Evolutionary conservation across 2,113 vertebrate genomes (phyloP).

Genomic region (Hemicordylus capensis): DNA sequence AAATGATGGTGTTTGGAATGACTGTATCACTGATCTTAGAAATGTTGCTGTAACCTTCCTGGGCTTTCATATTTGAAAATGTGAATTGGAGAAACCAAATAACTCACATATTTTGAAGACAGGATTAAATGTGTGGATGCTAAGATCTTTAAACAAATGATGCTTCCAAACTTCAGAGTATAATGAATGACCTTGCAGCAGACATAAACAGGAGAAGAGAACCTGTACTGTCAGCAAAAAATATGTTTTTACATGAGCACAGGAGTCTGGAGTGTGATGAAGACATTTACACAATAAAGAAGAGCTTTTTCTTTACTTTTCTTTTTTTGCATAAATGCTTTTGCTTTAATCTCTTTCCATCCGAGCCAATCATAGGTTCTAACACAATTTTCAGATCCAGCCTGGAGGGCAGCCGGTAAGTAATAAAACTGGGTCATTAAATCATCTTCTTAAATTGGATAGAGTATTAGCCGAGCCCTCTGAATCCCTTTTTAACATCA

Average conservation of each 20-base stretch:
- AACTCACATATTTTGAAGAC: neutral
- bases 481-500: conserved; percentile 4
- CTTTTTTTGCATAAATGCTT: neutral
- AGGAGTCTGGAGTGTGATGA: neutral
- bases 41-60: neutral
- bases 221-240: neutral
- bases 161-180: neutral
- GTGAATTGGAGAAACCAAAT: neutral
- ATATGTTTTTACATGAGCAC: neutral
- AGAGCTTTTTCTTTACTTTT: neutral
- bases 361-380: neutral
- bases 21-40: neutral
- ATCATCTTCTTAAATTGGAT: conserved; percentile 19
- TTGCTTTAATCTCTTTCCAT: neutral
- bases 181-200: neutral
- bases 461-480: neutral
- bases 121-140: neutral
- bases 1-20: no score
- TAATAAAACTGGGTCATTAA: conserved; percentile 1
- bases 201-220: neutral
- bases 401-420: neutral
- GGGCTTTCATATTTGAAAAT: neutral
- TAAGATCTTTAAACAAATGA: neutral
- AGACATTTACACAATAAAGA: neutral
- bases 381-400: neutral